Percentiles rank a stretch among this genome's conserved stretches.
phyloP scores from a whole-genome alignment of 2,888 invertebrate genomes.

The Gasteruption jaculator region DNA sequence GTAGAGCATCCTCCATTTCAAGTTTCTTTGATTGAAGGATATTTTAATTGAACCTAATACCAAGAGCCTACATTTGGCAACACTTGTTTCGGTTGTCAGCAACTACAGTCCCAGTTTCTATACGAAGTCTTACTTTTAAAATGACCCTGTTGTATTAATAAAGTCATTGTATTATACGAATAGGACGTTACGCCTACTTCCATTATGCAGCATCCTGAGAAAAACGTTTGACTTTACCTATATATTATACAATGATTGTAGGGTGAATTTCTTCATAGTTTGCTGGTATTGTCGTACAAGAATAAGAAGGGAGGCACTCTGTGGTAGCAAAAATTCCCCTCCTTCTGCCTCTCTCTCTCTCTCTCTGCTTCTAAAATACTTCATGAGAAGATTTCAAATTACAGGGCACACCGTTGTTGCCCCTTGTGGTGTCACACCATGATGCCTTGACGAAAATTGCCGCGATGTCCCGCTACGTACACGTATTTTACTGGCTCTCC shows the following conservation, averaged over 20 bases:
- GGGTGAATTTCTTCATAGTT: conserved; percentile 51
- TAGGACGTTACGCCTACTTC: conserved; percentile 29
- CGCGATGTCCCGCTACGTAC: conserved; percentile 21
- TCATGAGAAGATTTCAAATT: conserved; percentile 48
- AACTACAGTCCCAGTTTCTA: too few species aligned
- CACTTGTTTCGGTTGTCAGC: too few species aligned
- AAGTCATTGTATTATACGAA: too few species aligned
- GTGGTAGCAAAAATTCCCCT: conserved; percentile 36
- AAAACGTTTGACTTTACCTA: conserved; percentile 45
- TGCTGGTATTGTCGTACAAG: conserved; percentile 45
- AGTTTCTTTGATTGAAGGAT: too few species aligned
- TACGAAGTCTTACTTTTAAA: too few species aligned
- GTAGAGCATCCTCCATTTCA: too few species aligned
- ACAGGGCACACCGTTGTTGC: conserved; percentile 28
- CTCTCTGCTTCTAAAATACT: conserved; percentile 21
- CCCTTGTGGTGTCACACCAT: not conserved
- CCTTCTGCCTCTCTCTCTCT: conserved; percentile 17
- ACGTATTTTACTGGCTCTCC: conserved; percentile 8
- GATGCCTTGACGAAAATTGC: conserved; percentile 28
- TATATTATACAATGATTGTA: too few species aligned
- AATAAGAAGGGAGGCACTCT: conserved; percentile 46
- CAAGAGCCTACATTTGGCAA: too few species aligned
- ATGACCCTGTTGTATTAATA: too few species aligned
- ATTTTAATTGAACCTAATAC: too few species aligned
- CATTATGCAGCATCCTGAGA: conserved; percentile 39